These are phyloP conservation scores for Periplaneta americana DNA, from an alignment of 1,140 invertebrate genomes.

Conservation along the genomic window DNA sequence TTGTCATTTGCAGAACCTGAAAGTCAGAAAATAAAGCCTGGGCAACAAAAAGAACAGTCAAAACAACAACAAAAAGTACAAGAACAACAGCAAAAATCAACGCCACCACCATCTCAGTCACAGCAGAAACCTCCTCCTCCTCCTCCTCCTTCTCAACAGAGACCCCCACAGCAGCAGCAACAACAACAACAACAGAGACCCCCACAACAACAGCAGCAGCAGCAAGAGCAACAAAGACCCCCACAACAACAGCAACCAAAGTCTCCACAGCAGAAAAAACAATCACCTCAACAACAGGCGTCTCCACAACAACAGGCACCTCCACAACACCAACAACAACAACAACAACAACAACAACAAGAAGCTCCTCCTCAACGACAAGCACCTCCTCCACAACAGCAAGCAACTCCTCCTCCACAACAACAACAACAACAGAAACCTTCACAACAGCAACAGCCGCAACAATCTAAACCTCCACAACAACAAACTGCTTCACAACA, in stretches of 20 bases:
- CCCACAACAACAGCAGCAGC: not conserved
- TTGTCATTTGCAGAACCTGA: conserved; percentile 31
- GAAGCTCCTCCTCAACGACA: too few species aligned
- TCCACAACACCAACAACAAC: not conserved
- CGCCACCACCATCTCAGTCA: not conserved
- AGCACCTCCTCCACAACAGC: not conserved
- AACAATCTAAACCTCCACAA: not conserved
- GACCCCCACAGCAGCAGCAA: not conserved
- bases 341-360: not conserved
- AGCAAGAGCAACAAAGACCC: too few species aligned
- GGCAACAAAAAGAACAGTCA: not conserved
- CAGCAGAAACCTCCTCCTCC: not conserved
- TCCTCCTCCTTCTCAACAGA: not conserved
- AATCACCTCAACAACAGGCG: not conserved
- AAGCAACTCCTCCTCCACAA: too few species aligned
- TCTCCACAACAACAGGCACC: not conserved
- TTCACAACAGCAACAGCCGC: too few species aligned
- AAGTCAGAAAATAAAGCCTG: conserved; percentile 66
- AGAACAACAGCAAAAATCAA: not conserved
- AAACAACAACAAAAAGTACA: not conserved
- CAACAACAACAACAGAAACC: too few species aligned
- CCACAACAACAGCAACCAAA: not conserved
- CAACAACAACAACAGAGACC: not conserved
- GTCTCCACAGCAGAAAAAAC: not conserved
- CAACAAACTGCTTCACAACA: not conserved